Base-by-base conservation (phyloP, 2,113 vertebrate species). In the Halichoerus grypus region DNA sequence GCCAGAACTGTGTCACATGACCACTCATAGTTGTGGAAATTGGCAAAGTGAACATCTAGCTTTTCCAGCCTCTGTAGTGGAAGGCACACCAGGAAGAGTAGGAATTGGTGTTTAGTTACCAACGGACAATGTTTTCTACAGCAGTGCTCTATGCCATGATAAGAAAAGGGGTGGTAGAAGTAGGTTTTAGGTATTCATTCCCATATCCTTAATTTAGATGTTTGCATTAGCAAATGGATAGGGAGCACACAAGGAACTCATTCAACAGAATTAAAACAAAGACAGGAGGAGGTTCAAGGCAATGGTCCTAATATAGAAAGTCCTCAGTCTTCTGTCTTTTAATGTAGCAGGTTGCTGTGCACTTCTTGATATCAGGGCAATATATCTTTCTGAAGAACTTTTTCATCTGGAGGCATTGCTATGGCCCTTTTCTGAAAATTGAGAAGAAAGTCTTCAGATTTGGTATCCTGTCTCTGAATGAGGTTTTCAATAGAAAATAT, bases 371-470 rank as follows among this genome's bases (percentile, higher is more conserved):
- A 86, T 51, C 19, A 87, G 28, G 7, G 14, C 28, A 57, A 9
- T 59, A 16, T 91, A n/a, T 67, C 33, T 65, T 69, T 87, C 53
- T 49, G 26, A 95, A 95, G 21, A 91, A 36, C 19, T 79, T 19
- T 74, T 95, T 90, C 74, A 83, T 63, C 46, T 91, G 39, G 81
- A 86, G 33, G 49, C n/a, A 53, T 89, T 90, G 69, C 18, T 94
- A 51, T 31, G 53, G 8, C n/a, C 1, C 21, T 81, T 97, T 88
- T 71, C 15, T 82, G 49, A 72, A 92, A 90, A 83, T 82, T 71
- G 36, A 89, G 59, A 89, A 42, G 74, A 90, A 90, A 57, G n/a
- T 3, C 49, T 57, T 94, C 59, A 89, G 16, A 81, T 90, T 89
- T 94, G 33, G 16, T 49, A 81, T 81, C 39, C 74, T 77, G 36